These are phyloP conservation scores for Melanerpes formicivorus DNA, from an alignment of 2,113 vertebrate genomes.

Conservation along the genomic window DNA sequence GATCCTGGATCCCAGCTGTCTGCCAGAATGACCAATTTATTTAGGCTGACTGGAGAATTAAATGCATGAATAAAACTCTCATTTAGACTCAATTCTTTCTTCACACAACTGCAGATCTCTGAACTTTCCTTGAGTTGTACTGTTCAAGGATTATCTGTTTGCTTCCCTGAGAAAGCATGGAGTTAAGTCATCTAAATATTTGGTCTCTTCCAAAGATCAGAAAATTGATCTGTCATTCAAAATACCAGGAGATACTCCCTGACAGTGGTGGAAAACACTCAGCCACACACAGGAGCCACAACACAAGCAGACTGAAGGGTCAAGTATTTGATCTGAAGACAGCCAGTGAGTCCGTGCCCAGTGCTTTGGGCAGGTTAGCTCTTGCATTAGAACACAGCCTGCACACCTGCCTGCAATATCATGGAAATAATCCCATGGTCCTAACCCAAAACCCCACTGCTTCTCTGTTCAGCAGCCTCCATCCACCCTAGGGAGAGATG, in stretches of 20 bases:
- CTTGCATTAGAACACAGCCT: neutral
- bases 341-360: neutral
- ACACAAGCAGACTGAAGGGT: neutral
- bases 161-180: neutral
- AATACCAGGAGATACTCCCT: neutral
- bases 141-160: neutral
- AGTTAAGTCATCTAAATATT: neutral
- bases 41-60: constrained; percentile 32
- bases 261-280: neutral
- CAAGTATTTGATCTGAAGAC: neutral
- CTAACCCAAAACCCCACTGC: neutral
- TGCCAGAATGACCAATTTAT: neutral
- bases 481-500: neutral
- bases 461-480: neutral
- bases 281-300: neutral
- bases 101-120: neutral
- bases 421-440: neutral
- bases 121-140: neutral
- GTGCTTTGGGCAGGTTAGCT: neutral
- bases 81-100: neutral
- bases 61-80: constrained; percentile 9
- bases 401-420: neutral
- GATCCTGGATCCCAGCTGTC: neutral
- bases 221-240: neutral
- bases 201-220: neutral